These are phyloP conservation scores for Homarus gammarus DNA, from an alignment of 2,888 invertebrate species.

Conservation along the genomic window DNA sequence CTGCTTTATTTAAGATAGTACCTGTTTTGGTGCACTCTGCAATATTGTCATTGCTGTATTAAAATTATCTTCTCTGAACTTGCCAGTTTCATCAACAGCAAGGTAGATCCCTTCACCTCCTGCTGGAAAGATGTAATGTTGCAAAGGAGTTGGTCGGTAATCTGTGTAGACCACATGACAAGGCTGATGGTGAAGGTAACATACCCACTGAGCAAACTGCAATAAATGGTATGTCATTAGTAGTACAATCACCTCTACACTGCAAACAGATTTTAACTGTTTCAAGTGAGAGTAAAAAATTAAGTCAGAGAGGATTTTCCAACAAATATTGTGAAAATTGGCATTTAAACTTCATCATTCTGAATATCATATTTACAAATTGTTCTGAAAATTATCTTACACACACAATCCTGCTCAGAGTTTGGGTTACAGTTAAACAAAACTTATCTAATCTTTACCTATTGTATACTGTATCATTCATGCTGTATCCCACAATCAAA, in stretches of 20 bases:
- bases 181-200: conserved; percentile 95
- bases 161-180: conserved; percentile 99
- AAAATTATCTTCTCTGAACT: conserved; percentile 98
- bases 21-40: conserved; percentile 80
- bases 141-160: conserved; percentile 96
- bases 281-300: not conserved
- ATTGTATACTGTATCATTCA: not conserved
- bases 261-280: not conserved
- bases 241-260: not conserved
- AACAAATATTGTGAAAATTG: no score
- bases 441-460: no score
- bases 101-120: conserved; percentile 96
- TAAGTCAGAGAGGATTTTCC: no score
- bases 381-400: no score
- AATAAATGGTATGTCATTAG: not conserved
- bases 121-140: conserved; percentile 98
- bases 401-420: no score
- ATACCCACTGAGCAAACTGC: conserved; percentile 93
- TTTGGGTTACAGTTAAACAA: no score
- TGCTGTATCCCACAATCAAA: not conserved
- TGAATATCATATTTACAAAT: no score
- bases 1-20: no score
- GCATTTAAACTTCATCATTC: no score
- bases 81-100: conserved; percentile 94
- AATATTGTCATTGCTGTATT: conserved; percentile 97